A percentile compares a stretch with the other conserved stretches of the same genome.
phyloP scores from a whole-genome alignment of 2,797 vertebrate species.

The Taeniopygia guttata region DNA sequence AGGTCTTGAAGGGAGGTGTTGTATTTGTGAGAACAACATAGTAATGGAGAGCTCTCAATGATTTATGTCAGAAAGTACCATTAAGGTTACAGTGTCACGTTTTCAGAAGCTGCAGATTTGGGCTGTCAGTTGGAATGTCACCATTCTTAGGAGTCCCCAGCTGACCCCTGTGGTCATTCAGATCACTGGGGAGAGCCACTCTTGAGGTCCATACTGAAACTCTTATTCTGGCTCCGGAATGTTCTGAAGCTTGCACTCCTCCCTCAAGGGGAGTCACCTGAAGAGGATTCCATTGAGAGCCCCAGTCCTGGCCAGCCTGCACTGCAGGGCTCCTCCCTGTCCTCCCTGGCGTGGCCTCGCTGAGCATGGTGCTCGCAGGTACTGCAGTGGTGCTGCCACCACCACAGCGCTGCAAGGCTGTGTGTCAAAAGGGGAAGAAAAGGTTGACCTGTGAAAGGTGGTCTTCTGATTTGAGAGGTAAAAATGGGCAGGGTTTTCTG shows the following conservation, averaged over 20 bases:
- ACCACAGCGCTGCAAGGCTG: not conserved
- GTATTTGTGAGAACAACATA: not conserved
- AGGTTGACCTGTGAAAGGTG: not conserved
- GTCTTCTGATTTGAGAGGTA: not conserved
- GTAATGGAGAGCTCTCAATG: not conserved
- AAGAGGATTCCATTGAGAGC: not conserved
- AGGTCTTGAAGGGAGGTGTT: not conserved
- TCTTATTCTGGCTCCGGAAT: not conserved
- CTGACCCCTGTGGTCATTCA: not conserved
- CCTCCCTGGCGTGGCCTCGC: rapidly evolving
- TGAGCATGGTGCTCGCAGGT: rapidly evolving
- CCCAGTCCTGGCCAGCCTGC: too few species aligned
- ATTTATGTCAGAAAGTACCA: not conserved
- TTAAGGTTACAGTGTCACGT: not conserved
- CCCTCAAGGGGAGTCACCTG: not conserved
- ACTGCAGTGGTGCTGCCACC: not conserved
- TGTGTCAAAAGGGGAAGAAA: rapidly evolving
- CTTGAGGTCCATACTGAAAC: not conserved
- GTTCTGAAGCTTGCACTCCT: not conserved
- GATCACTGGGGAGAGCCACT: not conserved
- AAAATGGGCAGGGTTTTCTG: not conserved
- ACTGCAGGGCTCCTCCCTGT: rapidly evolving
- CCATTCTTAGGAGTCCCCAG: not conserved
- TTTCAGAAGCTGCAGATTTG: not conserved
- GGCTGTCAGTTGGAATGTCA: not conserved